Evolutionary conservation across 2,113 vertebrate genomes (phyloP).

Genomic region (Oryzias melastigma): DNA sequence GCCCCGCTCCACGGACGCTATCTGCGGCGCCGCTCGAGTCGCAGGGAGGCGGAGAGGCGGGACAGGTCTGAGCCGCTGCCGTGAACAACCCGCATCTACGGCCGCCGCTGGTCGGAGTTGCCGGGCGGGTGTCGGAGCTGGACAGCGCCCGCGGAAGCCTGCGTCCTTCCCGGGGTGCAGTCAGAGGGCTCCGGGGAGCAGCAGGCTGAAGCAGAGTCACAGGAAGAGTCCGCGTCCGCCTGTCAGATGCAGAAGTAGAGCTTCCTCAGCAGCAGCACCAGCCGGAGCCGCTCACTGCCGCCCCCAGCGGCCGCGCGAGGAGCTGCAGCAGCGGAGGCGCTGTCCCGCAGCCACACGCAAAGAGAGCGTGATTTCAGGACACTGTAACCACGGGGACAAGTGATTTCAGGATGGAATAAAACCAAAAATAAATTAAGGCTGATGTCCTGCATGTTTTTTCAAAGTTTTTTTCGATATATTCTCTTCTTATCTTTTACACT

Average conservation of each 20-base stretch:
- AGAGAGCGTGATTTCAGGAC: no score
- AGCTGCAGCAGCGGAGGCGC: neutral
- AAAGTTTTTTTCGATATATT: no score
- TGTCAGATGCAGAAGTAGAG: constrained; percentile 59
- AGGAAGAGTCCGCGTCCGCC: constrained; percentile 72
- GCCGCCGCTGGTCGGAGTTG: constrained; percentile 19
- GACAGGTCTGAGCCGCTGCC: constrained; percentile 37
- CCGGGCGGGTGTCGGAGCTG: constrained; percentile 7
- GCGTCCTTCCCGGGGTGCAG: constrained; percentile 30
- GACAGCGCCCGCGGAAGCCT: constrained; percentile 13
- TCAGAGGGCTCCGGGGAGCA: constrained; percentile 44
- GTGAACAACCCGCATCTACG: constrained; percentile 70
- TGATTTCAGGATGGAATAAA: no score
- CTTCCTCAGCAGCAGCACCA: constrained; percentile 53
- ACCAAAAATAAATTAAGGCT: no score
- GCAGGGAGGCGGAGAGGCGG: constrained; percentile 44
- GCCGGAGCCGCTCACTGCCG: constrained; percentile 42
- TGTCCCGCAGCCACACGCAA: neutral
- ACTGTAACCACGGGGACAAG: no score
- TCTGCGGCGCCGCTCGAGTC: constrained; percentile 48
- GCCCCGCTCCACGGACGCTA: constrained; percentile 61
- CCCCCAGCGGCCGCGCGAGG: constrained; percentile 34
- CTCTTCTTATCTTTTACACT: no score
- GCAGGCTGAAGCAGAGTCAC: constrained; percentile 53
- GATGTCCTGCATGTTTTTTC: no score